A percentile compares a stretch with the other conserved stretches of the same genome.
Conservation (phyloP, 2,888 invertebrate species). For the Pterobdella sp. region DNA sequence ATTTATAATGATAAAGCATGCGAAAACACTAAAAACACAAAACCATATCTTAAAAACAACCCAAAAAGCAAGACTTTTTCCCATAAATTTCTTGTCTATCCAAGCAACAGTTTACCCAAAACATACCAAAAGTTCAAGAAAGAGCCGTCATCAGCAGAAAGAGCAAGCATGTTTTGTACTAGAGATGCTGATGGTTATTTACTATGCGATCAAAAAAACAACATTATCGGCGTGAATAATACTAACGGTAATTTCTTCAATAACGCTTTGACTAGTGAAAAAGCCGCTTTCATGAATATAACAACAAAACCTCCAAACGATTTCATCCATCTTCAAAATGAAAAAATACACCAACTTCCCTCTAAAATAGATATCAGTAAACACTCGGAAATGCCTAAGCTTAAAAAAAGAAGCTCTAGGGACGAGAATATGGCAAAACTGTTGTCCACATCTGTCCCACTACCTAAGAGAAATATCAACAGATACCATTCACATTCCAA, state of each 20-base stretch:
- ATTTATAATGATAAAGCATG: not conserved
- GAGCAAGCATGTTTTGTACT: not conserved
- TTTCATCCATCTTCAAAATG: not conserved
- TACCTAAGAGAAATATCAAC: not conserved
- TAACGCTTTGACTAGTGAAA: not conserved
- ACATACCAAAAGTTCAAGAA: not conserved
- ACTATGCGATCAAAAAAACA: not conserved
- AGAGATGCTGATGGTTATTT: constrained; percentile 3
- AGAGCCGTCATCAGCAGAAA: not conserved
- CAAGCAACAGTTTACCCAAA: constrained; percentile 4
- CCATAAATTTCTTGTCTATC: not conserved
- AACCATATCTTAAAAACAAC: no score
- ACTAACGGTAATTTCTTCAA: not conserved
- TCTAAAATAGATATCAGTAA: not conserved
- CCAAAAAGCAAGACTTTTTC: not conserved
- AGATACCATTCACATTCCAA: not conserved
- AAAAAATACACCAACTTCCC: not conserved
- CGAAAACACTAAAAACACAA: not conserved
- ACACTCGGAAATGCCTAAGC: not conserved
- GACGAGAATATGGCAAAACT: not conserved
- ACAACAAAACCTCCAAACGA: constrained; percentile 2
- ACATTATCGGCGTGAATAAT: not conserved
- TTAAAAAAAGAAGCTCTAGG: not conserved
- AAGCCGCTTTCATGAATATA: not conserved
- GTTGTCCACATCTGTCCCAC: not conserved